phyloP scores from a whole-genome alignment of 2,113 vertebrate genomes.

The Notiomystis cincta region DNA sequence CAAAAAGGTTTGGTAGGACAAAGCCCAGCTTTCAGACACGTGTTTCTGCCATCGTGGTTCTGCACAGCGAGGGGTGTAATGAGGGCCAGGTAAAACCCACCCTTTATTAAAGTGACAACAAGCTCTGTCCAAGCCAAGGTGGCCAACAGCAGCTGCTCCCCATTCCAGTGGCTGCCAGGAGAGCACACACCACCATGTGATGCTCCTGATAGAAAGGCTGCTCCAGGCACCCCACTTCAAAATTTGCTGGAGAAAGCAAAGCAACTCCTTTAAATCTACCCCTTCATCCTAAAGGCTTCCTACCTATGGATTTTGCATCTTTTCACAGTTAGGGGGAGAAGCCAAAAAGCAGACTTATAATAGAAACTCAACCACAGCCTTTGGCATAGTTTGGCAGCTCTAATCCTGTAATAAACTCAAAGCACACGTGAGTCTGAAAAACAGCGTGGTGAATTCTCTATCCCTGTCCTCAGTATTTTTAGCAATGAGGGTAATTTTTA shows the following conservation, averaged over 20 bases:
- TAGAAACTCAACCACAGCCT: neutral
- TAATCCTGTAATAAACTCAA: neutral
- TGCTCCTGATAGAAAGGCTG: rapidly evolving
- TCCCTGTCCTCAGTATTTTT: conserved; percentile 34
- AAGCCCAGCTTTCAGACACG: neutral
- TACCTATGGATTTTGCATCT: neutral
- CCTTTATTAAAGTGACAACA: neutral
- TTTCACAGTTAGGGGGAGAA: neutral
- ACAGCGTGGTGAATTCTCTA: neutral
- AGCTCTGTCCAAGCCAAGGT: neutral
- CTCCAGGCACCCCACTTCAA: neutral
- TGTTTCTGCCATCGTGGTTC: neutral
- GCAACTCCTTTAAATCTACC: no score
- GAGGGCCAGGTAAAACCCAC: neutral
- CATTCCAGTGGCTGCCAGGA: neutral
- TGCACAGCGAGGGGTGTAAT: rapidly evolving
- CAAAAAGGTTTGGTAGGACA: neutral
- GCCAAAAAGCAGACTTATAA: neutral
- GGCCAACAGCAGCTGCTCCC: neutral
- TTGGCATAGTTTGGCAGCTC: neutral
- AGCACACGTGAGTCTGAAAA: conserved; percentile 8
- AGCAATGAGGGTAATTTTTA: neutral
- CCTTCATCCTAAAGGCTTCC: neutral
- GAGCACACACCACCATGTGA: rapidly evolving
- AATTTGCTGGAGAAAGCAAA: neutral